Evolutionary conservation across 2,113 vertebrate species (phyloP), one percentile per base, ranked within the genome.

Genomic region (Heteronetta atricapilla): DNA sequence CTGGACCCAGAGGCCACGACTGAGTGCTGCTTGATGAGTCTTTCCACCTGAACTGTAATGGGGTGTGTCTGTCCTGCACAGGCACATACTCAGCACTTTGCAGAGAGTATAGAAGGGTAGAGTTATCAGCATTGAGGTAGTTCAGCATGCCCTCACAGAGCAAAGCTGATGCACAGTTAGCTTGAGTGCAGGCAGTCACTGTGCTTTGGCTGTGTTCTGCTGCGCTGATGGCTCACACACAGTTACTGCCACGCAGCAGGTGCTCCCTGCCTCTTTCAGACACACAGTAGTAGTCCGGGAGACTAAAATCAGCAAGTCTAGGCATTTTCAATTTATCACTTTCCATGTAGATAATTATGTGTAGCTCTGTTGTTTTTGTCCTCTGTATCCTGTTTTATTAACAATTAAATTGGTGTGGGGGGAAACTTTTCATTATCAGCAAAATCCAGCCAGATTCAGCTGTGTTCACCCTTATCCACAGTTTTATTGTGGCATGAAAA

Each of bases 1-100:
- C 8, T n/a, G 16, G 42, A 85, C 58, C 58, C 23, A 5, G 0
- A 0, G 67, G 44, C 31, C 28, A 11, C 11, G 26, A 46, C 25
- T 86, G 1, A 1, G 21, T 25, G 38, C 62, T 62, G 52, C 13
- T 95, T 22, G 1, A 2, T 25, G 44, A 12, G 29, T 75, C 23
- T 52, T 78, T 68, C 64, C 11, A 12, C 6, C 1, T 75, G 52
- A 78, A 6, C 60, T 64, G 38, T 72, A 42, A 38, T 28, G 52
- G 23, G 12, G 38, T 0, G 0, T 75, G 46, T 81, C 63, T 78
- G 31, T 72, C 64, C 64, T 83, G 58, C 52, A 69, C 28, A 58
- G 52, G 46, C 29, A 38, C 19, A 1, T 3, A 17, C 25, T 56
- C 3, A 0, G 15, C n/a, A 21, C 44, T 22, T 34, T 50, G n/a